Conservation (phyloP, 2,888 invertebrate genomes). For the Drosophila antonietae region DNA sequence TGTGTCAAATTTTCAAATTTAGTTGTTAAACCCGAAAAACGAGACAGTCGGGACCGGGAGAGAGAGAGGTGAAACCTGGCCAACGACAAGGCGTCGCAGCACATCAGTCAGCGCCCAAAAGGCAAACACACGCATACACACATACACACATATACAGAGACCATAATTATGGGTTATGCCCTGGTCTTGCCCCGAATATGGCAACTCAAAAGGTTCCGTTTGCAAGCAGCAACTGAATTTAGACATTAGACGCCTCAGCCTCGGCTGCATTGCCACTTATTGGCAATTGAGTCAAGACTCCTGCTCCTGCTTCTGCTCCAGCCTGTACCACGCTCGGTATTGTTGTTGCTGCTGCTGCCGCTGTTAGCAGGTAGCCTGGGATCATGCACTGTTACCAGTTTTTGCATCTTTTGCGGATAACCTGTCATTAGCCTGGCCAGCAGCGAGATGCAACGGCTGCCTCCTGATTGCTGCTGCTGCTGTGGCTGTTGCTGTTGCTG, state of each 20-base stretch:
- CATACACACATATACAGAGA: background rate
- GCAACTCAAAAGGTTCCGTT: slow-evolving; percentile 49
- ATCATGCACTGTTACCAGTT: slow-evolving; percentile 69
- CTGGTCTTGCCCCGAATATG: slow-evolving; percentile 53
- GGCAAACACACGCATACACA: slow-evolving; percentile 8
- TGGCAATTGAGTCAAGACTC: slow-evolving; percentile 62
- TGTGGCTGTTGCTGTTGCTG: slow-evolving; percentile 32
- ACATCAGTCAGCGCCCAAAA: slow-evolving; percentile 57
- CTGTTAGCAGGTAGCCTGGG: slow-evolving; percentile 72
- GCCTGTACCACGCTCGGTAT: slow-evolving; percentile 11
- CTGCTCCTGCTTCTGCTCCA: slow-evolving; percentile 22
- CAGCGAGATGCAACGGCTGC: slow-evolving; percentile 33
- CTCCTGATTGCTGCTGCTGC: slow-evolving; percentile 46
- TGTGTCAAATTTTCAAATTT: slow-evolving; percentile 80
- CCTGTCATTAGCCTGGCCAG: slow-evolving; percentile 71
- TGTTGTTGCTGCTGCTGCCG: slow-evolving; percentile 18
- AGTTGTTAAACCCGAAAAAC: slow-evolving; percentile 81
- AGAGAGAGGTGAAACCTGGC: slow-evolving; percentile 13
- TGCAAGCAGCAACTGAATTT: slow-evolving; percentile 63
- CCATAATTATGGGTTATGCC: slow-evolving; percentile 67
- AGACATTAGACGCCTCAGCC: slow-evolving; percentile 74
- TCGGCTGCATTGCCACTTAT: slow-evolving; percentile 70
- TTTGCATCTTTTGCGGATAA: slow-evolving; percentile 77
- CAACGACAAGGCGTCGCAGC: slow-evolving; percentile 71
- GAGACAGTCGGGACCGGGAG: slow-evolving; percentile 51